These are phyloP conservation scores for Mechanitis mazaeus DNA, from an alignment of 2,888 invertebrate genomes.

Conservation along the genomic window DNA sequence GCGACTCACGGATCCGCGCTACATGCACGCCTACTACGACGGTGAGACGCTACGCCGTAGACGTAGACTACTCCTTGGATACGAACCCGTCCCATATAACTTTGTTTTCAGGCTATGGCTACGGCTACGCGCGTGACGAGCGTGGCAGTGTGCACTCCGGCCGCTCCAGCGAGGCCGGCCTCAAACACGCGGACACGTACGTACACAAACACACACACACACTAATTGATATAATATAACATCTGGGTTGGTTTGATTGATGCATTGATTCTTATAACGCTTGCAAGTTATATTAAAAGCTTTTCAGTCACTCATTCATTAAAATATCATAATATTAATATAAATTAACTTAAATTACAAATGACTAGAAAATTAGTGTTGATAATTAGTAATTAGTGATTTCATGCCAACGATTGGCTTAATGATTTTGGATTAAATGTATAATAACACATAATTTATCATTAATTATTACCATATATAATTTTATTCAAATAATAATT, in stretches of 20 bases:
- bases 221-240: background rate
- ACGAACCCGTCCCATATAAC: background rate
- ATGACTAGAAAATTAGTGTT: too few species aligned
- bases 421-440: too few species aligned
- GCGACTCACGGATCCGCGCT: conserved; percentile 78
- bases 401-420: too few species aligned
- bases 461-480: too few species aligned
- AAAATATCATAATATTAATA: too few species aligned
- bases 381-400: too few species aligned
- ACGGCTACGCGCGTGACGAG: conserved; percentile 72
- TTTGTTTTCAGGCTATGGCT: conserved; percentile 41
- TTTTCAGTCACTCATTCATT: too few species aligned
- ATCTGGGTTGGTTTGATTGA: background rate
- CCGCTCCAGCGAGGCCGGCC: conserved; percentile 86
- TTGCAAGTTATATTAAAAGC: too few species aligned
- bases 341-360: too few species aligned
- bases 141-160: conserved; percentile 89
- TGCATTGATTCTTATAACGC: too few species aligned
- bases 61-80: background rate
- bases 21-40: conserved; percentile 37
- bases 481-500: too few species aligned
- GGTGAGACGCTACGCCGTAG: conserved; percentile 29
- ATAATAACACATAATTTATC: too few species aligned
- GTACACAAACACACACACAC: conserved; percentile 31
- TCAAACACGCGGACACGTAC: conserved; percentile 76